Conservation (phyloP, 2,888 invertebrate genomes). For the Ctenicera cuprea region DNA sequence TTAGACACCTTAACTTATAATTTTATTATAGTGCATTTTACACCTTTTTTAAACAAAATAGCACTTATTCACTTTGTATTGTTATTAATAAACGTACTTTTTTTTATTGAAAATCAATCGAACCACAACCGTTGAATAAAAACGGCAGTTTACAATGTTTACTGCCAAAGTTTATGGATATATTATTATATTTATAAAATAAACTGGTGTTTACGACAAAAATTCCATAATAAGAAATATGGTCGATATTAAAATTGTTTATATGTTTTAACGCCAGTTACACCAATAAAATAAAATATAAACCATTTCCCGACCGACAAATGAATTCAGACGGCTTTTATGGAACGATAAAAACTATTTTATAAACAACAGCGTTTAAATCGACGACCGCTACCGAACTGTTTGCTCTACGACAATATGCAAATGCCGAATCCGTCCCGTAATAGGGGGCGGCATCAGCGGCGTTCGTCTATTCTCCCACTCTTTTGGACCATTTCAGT, state of each 20-base stretch:
- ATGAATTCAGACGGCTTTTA: slow-evolving; percentile 46
- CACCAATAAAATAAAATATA: slow-evolving; percentile 49
- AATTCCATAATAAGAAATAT: slow-evolving; percentile 45
- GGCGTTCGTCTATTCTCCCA: slow-evolving; percentile 40
- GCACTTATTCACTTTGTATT: background rate
- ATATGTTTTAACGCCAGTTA: slow-evolving; percentile 46
- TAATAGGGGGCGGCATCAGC: slow-evolving; percentile 44
- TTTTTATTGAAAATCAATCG: background rate
- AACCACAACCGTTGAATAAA: background rate
- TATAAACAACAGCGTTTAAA: slow-evolving; percentile 47
- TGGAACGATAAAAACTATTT: slow-evolving; percentile 51
- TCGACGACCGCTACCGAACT: slow-evolving; percentile 46
- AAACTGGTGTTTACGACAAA: slow-evolving; percentile 41
- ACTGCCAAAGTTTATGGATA: slow-evolving; percentile 22
- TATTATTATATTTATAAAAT: slow-evolving; percentile 39
- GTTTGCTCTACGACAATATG: slow-evolving; percentile 38
- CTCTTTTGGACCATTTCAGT: slow-evolving; percentile 20
- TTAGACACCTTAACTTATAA: background rate
- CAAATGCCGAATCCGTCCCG: slow-evolving; percentile 43
- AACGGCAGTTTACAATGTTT: slow-evolving; percentile 26
- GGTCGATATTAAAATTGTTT: slow-evolving; percentile 44
- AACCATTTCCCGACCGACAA: slow-evolving; percentile 40
- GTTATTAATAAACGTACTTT: background rate
- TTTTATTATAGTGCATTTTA: slow-evolving; percentile 7
- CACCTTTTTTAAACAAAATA: background rate